Conservation (phyloP, 2,888 invertebrate species). For the Cephonodes hylas region DNA sequence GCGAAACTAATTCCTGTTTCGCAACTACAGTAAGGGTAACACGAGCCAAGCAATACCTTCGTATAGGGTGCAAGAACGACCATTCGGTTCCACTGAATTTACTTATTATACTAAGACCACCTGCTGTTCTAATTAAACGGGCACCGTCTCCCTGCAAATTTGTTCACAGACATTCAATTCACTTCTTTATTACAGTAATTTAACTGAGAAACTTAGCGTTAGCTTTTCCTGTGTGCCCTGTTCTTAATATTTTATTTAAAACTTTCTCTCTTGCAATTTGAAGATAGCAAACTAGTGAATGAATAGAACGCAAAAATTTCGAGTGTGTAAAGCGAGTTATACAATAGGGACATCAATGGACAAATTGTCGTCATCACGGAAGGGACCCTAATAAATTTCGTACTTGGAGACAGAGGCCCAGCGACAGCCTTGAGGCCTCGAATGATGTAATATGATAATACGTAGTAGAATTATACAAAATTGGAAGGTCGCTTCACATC, state of each 20-base stretch:
- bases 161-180: slow-evolving; percentile 10
- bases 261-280: no score
- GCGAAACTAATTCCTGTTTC: background rate
- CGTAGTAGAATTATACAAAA: background rate
- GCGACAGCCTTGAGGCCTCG: no score
- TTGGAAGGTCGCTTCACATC: background rate
- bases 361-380: background rate
- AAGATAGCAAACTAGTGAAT: no score
- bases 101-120: slow-evolving; percentile 29
- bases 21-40: background rate
- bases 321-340: no score
- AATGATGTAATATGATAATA: no score
- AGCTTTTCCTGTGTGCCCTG: background rate
- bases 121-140: slow-evolving; percentile 43
- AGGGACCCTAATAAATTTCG: background rate
- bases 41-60: background rate
- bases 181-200: slow-evolving; percentile 10
- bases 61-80: slow-evolving; percentile 19
- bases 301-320: no score
- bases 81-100: slow-evolving; percentile 17
- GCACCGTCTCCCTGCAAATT: slow-evolving; percentile 19
- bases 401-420: background rate
- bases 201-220: background rate
- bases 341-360: background rate
- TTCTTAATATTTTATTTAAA: background rate